Base-by-base conservation (phyloP, 1,140 invertebrate species). In the Psix sp. region DNA sequence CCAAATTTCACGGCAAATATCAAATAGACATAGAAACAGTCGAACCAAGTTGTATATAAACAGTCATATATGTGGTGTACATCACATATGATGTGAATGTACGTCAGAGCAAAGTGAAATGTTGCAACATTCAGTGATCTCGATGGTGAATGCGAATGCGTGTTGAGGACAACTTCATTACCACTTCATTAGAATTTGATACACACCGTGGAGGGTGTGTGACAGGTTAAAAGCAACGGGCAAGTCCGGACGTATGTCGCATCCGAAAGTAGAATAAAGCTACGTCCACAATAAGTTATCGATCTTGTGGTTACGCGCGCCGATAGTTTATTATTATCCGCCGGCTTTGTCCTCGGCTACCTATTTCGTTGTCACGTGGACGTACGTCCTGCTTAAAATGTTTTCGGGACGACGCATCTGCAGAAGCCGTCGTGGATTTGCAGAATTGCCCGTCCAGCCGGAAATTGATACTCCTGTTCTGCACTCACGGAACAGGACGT, bases 101-200 rank as follows among this genome's bases (percentile, higher is more conserved):
- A 38, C 40, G 48, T 51, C 42, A 56, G 11, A 13, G 35, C 33
- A 35, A 31, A 38, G 36, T 62, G 57, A 63, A 71, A 63, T 51
- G 67, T 63, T 63, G 67, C 67, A 71, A 71, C 67, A 71, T 71
- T 71, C 63, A 71, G 67, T 38, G 67, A 57, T 71, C 49, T 36
- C 57, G 67, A 71, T 71, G 49, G 67, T 57, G 57, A 63, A 63
- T 51, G 67, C 42, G 57, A 71, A 57, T 71, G 67, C 67, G 56
- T 70, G 66, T 49, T 15, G 66, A 62, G 56, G 66, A 70, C 66
- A 70, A 70, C 56, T 70, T 70, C 66, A 70, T 70, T 70, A 70
- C 56, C 66, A 70, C 56, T 70, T 70, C 66, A 70, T 70, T 70
- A 70, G 66, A 70, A 70, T 70, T 70, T 59, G 66, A 70, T 46